Evolutionary conservation across 2,113 vertebrate species (phyloP), one percentile per base, ranked within the genome.

Genomic region (Anthoscopus minutus): DNA sequence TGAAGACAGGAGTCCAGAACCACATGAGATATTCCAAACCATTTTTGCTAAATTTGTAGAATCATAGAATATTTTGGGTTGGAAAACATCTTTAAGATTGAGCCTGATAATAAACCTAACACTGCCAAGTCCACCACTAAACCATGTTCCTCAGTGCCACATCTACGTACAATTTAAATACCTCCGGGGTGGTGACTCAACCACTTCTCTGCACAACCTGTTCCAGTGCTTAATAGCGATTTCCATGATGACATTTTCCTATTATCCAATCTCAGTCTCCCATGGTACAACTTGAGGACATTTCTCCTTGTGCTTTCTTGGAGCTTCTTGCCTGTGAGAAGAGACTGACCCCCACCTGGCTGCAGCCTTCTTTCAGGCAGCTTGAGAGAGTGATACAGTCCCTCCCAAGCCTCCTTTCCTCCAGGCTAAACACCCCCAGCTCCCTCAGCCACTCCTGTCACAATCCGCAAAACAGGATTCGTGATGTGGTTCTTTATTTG

Each of bases 301-400:
- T 58, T 79, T 48, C 4, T 7, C 17, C 3, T 58, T 21, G 4
- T 64, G 13, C 44, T 78, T 10, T 82, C 1, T 73, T 53, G 24
- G n/a, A 73, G 0, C 27, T 42, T 30, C 4, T 56, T 45, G 31
- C 16, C 10, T 62, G 30, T 0, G 0, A 65, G 21, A 65, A 65
- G n/a, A 48, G 27, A 5, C 15, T 0, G 0, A 17, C 11, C 2
- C 23, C 8, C 30, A 21, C 22, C 5, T 45, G 3, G 0, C 16
- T 51, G 11, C 37, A 67, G 0, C 16, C 45, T 38, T 7, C 31
- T 62, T 24, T 31, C 28, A 48, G 11, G 7, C 5, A 31, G 20
- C 53, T 67, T 10, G 51, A 15, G 47, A 51, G 9, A 17, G 18
- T 0, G 0, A 10, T 44, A 8, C 48, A 8, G 5, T 67, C 9